Evolutionary conservation across 2,888 invertebrate species (phyloP).

Genomic region (Diarsia mendica): DNA sequence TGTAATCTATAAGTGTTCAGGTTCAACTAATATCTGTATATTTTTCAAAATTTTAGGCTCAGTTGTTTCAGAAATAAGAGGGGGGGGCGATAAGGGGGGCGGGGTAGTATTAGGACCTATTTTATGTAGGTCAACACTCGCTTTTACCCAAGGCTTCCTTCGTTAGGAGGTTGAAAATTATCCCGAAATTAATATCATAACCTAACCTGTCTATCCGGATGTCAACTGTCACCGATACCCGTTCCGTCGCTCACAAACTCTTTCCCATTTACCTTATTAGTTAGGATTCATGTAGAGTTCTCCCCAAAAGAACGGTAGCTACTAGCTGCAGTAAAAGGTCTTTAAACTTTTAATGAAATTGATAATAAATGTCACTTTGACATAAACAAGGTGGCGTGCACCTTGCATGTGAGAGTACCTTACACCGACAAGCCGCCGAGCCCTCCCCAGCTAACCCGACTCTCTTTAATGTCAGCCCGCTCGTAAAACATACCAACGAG

Average conservation of each 20-base stretch:
- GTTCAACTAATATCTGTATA: no score
- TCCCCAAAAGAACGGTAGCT: constrained; percentile 1
- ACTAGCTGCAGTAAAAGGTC: constrained; percentile 6
- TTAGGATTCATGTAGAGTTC: neutral
- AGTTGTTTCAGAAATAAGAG: no score
- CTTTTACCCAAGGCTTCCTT: neutral
- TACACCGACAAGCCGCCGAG: neutral
- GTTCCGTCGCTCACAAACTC: no score
- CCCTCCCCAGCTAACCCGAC: neutral
- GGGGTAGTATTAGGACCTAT: no score
- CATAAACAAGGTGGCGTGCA: constrained; percentile 32
- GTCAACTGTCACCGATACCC: neutral
- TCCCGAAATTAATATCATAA: neutral
- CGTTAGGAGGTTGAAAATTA: neutral
- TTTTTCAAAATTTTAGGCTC: no score
- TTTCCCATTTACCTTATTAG: neutral
- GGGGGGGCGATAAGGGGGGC: no score
- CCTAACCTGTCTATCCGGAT: neutral
- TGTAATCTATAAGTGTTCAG: no score
- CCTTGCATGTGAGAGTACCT: constrained; percentile 19
- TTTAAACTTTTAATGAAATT: constrained; percentile 20
- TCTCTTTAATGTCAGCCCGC: constrained; percentile 41
- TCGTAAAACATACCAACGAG: constrained; percentile 42
- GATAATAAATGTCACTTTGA: constrained; percentile 37
- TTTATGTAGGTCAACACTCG: neutral